These are phyloP conservation scores for Aurelia aurita complex sp. Pacific DNA, from an alignment of 30 jellyfish, hydroid and myxozoan species.

Conservation along the genomic window DNA sequence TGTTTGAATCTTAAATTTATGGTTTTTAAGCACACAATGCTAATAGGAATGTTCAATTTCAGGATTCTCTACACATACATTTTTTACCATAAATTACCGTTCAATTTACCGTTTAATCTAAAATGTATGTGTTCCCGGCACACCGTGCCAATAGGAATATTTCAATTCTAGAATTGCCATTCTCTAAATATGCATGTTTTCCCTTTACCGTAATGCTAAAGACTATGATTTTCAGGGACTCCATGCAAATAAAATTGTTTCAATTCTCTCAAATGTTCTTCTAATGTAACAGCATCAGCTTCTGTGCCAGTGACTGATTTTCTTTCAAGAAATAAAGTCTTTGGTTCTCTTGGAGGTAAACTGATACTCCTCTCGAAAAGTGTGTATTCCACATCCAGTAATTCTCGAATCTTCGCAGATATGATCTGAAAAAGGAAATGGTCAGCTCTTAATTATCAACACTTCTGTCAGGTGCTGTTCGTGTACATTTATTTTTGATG, in stretches of 20 bases:
- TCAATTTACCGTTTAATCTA: too few species aligned
- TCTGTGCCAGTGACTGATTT: constrained; percentile 81
- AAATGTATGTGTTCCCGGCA: too few species aligned
- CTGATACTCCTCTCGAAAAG: constrained; percentile 75
- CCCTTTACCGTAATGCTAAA: background rate
- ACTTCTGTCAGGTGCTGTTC: too few species aligned
- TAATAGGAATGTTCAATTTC: too few species aligned
- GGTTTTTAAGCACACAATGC: too few species aligned
- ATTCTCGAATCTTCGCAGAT: constrained; percentile 58
- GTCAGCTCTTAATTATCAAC: background rate
- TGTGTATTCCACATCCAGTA: constrained; percentile 74
- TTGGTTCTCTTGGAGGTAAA: constrained; percentile 84
- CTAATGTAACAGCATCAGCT: constrained; percentile 44
- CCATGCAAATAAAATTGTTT: constrained; percentile 68
- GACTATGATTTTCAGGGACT: constrained; percentile 48
- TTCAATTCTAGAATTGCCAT: too few species aligned
- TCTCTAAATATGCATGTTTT: too few species aligned
- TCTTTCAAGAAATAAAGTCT: constrained; percentile 75
- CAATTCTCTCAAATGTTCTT: constrained; percentile 75
- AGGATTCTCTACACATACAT: too few species aligned
- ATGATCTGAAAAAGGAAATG: constrained; percentile 40
- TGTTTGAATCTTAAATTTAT: too few species aligned
- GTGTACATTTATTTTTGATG: too few species aligned
- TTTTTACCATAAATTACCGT: too few species aligned
- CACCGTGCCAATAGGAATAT: too few species aligned